These are phyloP conservation scores for Philypnodon macrostomus DNA, from an alignment of 2,797 vertebrate species.

Conservation along the genomic window DNA sequence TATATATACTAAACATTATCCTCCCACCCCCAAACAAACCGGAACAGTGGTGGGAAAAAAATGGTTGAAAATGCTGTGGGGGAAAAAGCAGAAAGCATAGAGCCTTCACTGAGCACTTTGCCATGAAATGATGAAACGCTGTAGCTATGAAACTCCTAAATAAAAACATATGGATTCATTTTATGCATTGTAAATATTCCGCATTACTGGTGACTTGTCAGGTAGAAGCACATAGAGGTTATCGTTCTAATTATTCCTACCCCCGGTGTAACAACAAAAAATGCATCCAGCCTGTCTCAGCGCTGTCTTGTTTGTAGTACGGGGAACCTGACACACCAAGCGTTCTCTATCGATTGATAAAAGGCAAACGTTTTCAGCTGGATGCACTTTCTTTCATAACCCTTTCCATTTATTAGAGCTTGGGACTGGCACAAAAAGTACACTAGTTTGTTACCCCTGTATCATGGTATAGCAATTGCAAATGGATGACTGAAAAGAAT, in stretches of 20 bases:
- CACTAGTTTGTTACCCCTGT: too few relatives aligned
- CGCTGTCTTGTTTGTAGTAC: conserved; percentile 64
- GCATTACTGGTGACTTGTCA: conserved; percentile 43
- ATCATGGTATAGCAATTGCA: too few relatives aligned
- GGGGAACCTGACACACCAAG: conserved; percentile 52
- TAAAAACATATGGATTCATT: conserved; percentile 33
- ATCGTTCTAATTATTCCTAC: conserved; percentile 55
- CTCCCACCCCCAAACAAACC: conserved; percentile 46
- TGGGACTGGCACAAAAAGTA: too few relatives aligned
- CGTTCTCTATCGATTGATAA: too few relatives aligned
- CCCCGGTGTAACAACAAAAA: too few relatives aligned
- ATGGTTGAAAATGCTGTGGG: conserved; percentile 37
- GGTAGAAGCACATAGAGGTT: conserved; percentile 43
- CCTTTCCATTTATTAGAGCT: too few relatives aligned
- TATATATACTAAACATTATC: conserved; percentile 43
- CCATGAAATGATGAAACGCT: conserved; percentile 52
- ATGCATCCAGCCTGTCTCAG: conserved; percentile 48
- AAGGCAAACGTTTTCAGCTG: too few relatives aligned
- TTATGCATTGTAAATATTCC: conserved; percentile 43
- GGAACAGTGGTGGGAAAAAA: conserved; percentile 51
- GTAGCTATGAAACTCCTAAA: conserved; percentile 41
- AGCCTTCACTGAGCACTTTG: conserved; percentile 35
- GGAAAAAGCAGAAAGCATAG: conserved; percentile 10
- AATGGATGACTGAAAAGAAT: too few relatives aligned
- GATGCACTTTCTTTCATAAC: too few relatives aligned